A percentile compares a stretch with the other conserved stretches of the same genome.
Conservation (phyloP, 2,113 vertebrate species). For the Atrichornis clamosus region DNA sequence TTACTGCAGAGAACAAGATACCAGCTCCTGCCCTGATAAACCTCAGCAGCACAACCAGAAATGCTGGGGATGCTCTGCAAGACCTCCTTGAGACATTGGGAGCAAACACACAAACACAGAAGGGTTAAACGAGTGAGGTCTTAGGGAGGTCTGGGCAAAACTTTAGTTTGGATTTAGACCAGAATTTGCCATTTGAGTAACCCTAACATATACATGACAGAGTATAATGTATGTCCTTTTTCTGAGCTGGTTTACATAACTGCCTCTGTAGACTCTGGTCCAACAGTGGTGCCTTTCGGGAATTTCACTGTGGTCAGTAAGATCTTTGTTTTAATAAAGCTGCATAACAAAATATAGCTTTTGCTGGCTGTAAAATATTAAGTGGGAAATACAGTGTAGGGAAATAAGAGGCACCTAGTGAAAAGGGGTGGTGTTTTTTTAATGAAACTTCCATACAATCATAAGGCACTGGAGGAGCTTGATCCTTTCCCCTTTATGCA, state of each 20-base stretch:
- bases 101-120: neutral
- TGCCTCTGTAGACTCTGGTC: conserved; percentile 16
- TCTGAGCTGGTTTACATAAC: conserved; percentile 52
- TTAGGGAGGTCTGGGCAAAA: conserved; percentile 12
- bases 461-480: neutral
- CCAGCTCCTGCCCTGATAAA: neutral
- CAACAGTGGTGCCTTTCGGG: neutral
- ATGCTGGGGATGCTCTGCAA: neutral
- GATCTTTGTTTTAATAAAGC: conserved; percentile 47
- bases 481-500: neutral
- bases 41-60: neutral
- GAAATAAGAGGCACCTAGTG: conserved; percentile 16
- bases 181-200: conserved; percentile 56
- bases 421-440: neutral
- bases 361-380: conserved; percentile 40
- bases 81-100: neutral
- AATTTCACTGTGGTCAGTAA: conserved; percentile 24
- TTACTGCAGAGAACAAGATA: neutral
- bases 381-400: conserved; percentile 5
- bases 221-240: conserved; percentile 41
- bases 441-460: neutral
- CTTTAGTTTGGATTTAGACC: conserved; percentile 42
- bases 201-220: conserved; percentile 42
- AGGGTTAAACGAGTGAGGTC: conserved; percentile 29
- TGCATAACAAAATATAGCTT: neutral